A percentile compares a stretch with the other conserved stretches of the same genome.
Evolutionary conservation across 1,140 invertebrate species (phyloP).

Genomic region (Olivierus martensii): DNA sequence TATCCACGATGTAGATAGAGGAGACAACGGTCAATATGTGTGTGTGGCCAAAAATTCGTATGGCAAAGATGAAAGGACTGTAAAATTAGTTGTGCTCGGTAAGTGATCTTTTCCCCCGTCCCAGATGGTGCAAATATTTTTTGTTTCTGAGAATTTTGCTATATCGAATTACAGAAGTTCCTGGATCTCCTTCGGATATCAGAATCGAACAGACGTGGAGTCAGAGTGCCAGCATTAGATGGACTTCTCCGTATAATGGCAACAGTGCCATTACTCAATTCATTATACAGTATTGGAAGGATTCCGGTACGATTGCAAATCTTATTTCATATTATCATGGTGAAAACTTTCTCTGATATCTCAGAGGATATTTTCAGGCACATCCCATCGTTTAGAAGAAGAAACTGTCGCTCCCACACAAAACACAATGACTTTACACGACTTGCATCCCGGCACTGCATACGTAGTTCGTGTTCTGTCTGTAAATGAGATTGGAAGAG

Average conservation of each 20-base stretch:
- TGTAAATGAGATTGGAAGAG: conserved; percentile 40
- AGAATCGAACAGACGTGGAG: conserved; percentile 86
- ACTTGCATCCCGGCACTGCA: conserved; percentile 29
- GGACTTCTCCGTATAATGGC: conserved; percentile 87
- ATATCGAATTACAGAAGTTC: conserved; percentile 51
- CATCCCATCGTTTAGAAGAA: conserved; percentile 14
- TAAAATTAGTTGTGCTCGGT: conserved; percentile 29
- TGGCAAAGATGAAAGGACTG: conserved; percentile 29
- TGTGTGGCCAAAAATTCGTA: conserved; percentile 30
- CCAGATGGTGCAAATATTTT: too few relatives aligned
- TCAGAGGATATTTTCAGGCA: not conserved
- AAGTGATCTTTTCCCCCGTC: not conserved
- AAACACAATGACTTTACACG: conserved; percentile 21
- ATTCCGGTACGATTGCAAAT: conserved; percentile 4
- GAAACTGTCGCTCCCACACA: conserved; percentile 19
- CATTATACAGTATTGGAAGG: conserved; percentile 79
- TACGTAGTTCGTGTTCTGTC: conserved; percentile 33
- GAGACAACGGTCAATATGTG: conserved; percentile 33
- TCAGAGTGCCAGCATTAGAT: conserved; percentile 76
- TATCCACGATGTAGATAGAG: conserved; percentile 12
- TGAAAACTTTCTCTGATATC: not conserved
- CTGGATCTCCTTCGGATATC: conserved; percentile 77
- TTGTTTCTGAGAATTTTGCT: too few relatives aligned
- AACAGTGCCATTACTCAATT: conserved; percentile 84
- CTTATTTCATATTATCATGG: not conserved